Conservation (phyloP, 2,888 invertebrate species). For the Cheilosia grossa region DNA sequence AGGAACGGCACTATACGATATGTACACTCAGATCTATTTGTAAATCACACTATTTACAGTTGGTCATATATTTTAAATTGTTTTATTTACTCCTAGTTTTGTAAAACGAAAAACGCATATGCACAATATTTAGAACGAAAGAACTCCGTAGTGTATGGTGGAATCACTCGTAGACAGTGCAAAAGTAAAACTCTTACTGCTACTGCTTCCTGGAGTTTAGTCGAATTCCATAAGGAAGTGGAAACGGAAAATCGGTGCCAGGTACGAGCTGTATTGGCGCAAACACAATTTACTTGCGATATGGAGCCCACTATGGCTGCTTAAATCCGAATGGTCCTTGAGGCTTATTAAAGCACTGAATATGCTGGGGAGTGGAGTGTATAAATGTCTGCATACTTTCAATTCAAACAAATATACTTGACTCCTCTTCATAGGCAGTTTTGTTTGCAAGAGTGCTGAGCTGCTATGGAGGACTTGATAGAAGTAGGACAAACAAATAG, state of each 20-base stretch:
- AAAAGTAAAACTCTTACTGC: slow-evolving; percentile 65
- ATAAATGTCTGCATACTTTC: slow-evolving; percentile 61
- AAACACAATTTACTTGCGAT: slow-evolving; percentile 51
- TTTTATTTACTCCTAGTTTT: not conserved
- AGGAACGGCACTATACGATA: not conserved
- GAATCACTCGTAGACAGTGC: slow-evolving; percentile 51
- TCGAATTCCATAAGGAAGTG: slow-evolving; percentile 39
- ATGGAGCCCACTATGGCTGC: slow-evolving; percentile 45
- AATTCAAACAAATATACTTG: slow-evolving; percentile 41
- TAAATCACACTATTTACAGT: not conserved
- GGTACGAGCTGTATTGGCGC: slow-evolving; percentile 62
- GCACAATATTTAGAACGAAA: slow-evolving; percentile 8
- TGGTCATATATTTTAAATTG: not conserved
- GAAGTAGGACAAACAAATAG: slow-evolving; percentile 71
- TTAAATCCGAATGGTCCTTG: slow-evolving; percentile 59
- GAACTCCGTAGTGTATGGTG: slow-evolving; percentile 22
- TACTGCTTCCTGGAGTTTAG: slow-evolving; percentile 49
- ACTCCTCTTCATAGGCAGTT: slow-evolving; percentile 19
- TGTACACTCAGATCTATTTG: slow-evolving; percentile 2
- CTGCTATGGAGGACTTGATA: slow-evolving; percentile 35
- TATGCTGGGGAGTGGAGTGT: slow-evolving; percentile 37
- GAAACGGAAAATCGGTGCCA: slow-evolving; percentile 62
- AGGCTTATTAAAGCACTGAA: slow-evolving; percentile 61
- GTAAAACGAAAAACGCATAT: not conserved
- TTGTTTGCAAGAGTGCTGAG: slow-evolving; percentile 45